Conservation (phyloP, 2,113 vertebrate species). For the Xerus inauris region DNA sequence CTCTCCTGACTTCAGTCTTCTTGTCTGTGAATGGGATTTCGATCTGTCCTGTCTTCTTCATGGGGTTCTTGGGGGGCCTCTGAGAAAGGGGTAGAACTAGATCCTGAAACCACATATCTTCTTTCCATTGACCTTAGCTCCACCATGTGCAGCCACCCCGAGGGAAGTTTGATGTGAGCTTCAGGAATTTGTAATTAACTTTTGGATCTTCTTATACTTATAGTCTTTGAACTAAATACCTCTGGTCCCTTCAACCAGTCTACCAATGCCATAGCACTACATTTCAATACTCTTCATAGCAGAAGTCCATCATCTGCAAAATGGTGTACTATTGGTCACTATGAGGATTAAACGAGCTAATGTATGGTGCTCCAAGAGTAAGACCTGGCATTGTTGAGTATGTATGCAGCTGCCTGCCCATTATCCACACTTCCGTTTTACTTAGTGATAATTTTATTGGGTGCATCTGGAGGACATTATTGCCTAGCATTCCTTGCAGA, state of each 20-base stretch:
- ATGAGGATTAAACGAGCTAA: neutral
- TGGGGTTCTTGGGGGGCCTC: neutral
- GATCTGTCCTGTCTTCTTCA: neutral
- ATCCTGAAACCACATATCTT: neutral
- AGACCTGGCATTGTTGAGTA: neutral
- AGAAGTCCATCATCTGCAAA: neutral
- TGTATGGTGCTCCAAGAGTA: neutral
- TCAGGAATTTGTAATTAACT: slow-evolving; percentile 2
- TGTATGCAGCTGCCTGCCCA: neutral
- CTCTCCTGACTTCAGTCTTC: neutral
- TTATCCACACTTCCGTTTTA: neutral
- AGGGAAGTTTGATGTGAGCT: neutral
- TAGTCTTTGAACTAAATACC: neutral
- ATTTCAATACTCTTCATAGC: neutral
- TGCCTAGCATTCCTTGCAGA: neutral
- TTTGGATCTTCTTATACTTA: neutral
- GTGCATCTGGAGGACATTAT: neutral
- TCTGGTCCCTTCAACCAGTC: neutral
- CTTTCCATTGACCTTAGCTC: neutral
- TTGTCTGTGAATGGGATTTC: neutral
- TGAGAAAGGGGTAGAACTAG: neutral
- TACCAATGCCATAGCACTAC: no score
- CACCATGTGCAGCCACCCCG: neutral
- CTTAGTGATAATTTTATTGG: neutral
- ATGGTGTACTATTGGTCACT: neutral